phyloP scores from a whole-genome alignment of 2,888 invertebrate species.

The Saturnia pavonia region DNA sequence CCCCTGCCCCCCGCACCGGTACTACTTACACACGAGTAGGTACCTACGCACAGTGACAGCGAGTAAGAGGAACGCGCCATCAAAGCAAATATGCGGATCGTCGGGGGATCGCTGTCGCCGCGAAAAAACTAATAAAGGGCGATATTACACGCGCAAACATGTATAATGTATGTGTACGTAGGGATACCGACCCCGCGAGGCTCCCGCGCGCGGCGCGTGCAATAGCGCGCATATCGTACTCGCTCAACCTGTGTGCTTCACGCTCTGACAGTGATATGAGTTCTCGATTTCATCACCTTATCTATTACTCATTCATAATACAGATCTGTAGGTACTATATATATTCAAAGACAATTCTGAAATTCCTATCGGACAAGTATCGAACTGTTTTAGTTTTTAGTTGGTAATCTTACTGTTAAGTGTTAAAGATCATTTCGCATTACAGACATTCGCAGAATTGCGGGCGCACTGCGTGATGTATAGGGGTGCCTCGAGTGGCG shows the following conservation, averaged over 20 bases:
- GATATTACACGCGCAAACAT: constrained; percentile 65
- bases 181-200: constrained; percentile 28
- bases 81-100: constrained; percentile 59
- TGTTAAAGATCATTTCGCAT: neutral
- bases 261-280: neutral
- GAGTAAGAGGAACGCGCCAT: constrained; percentile 35
- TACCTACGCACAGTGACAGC: constrained; percentile 13
- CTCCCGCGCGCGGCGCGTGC: constrained; percentile 29
- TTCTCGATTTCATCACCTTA: neutral
- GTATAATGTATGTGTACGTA: constrained; percentile 32
- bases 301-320: neutral
- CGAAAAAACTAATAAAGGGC: constrained; percentile 77
- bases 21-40: constrained; percentile 1
- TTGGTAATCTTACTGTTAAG: neutral
- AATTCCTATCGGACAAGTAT: no score
- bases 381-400: neutral
- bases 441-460: neutral
- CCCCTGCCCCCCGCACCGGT: neutral
- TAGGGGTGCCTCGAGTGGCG: constrained; percentile 16
- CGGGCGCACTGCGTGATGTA: neutral
- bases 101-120: constrained; percentile 58
- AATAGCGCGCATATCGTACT: constrained; percentile 30
- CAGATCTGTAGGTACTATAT: neutral
- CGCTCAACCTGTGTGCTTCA: constrained; percentile 22
- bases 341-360: no score